phyloP scores from a whole-genome alignment of 2,113 vertebrate genomes.

The Ranitomeya imitator region DNA sequence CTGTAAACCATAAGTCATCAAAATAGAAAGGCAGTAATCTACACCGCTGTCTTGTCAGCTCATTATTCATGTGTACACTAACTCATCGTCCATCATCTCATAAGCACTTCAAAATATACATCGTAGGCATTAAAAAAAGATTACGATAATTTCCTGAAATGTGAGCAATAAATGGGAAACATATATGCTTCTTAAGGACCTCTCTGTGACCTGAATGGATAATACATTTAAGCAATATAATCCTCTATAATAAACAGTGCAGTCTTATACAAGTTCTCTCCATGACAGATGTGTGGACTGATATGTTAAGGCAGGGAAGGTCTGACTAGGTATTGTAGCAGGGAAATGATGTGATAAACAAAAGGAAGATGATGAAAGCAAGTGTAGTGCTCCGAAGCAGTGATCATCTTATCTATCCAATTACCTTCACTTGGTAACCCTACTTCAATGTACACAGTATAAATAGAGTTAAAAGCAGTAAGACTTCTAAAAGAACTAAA shows the following conservation, averaged over 20 bases:
- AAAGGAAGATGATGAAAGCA: not conserved
- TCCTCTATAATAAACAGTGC: conserved; percentile 29
- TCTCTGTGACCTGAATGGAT: not conserved
- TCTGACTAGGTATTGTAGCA: not conserved
- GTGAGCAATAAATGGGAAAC: conserved; percentile 8
- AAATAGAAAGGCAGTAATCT: conserved; percentile 5
- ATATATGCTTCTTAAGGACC: not conserved
- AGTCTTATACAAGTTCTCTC: conserved; percentile 12
- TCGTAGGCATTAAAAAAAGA: conserved; percentile 34
- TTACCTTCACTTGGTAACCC: not conserved
- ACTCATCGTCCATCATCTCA: conserved; percentile 29
- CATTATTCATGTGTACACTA: not conserved
- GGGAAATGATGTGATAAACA: not conserved
- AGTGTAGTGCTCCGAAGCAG: not conserved
- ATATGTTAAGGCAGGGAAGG: conserved; percentile 3
- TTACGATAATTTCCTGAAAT: conserved; percentile 39
- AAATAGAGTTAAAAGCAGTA: not conserved
- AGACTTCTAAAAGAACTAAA: too few relatives aligned
- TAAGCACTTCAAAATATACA: conserved; percentile 35
- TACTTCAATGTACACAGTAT: not conserved
- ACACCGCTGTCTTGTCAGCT: conserved; percentile 25
- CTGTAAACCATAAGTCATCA: conserved; percentile 54
- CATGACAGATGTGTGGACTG: not conserved
- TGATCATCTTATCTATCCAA: not conserved
- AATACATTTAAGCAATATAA: conserved; percentile 17